phyloP scores from a whole-genome alignment of 2,888 invertebrate genomes.

The Antheraea yamamai region DNA sequence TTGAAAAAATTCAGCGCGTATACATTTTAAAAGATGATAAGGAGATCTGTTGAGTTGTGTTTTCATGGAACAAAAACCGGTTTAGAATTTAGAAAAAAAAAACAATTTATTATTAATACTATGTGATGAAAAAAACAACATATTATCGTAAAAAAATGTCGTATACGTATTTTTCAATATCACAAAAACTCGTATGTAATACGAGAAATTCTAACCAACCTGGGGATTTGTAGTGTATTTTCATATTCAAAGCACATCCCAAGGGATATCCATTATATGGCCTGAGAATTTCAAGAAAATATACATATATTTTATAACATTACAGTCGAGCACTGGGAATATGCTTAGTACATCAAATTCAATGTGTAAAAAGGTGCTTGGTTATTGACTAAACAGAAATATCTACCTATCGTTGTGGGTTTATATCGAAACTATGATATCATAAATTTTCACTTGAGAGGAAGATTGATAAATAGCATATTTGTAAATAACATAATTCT shows the following conservation, averaged over 20 bases:
- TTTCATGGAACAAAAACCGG: background rate
- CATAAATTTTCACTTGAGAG: background rate
- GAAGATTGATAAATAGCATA: background rate
- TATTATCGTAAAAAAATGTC: background rate
- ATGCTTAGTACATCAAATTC: background rate
- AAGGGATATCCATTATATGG: background rate
- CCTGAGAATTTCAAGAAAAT: background rate
- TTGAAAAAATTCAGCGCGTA: slow-evolving; percentile 16
- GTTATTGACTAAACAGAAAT: background rate
- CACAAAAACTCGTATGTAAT: background rate
- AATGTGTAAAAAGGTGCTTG: background rate
- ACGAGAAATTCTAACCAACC: background rate
- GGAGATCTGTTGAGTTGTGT: background rate
- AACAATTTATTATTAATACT: background rate
- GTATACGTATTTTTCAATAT: background rate
- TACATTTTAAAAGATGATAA: slow-evolving; percentile 20
- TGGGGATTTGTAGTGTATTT: background rate
- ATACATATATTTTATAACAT: background rate
- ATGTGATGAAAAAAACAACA: background rate
- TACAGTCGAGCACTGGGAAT: background rate
- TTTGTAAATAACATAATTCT: background rate
- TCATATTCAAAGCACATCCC: background rate
- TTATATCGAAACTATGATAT: background rate
- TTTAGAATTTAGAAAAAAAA: background rate
- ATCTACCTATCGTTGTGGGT: background rate